Base-by-base conservation (phyloP, 2,113 vertebrate genomes). In the Fukomys damarensis region DNA sequence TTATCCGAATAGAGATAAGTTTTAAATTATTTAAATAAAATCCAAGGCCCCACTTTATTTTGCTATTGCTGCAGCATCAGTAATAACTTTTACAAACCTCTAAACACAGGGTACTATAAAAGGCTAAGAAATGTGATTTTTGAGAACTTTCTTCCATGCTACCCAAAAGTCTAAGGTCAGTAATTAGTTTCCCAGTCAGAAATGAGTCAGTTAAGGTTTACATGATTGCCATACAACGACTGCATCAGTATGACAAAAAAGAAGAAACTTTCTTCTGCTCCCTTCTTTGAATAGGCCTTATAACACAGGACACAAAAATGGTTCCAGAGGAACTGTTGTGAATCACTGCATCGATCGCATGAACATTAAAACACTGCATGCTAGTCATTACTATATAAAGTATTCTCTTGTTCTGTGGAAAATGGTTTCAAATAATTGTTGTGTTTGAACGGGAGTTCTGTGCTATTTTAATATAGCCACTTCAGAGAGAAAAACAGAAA, bases 201-300 rank as follows among this genome's bases (percentile, higher is more conserved):
- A 89, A 22, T 76, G 72, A 95, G 92, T 77, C 56, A 72, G 43
- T 46, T 56, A 58, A n/a, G 58, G n/a, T 82, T 92, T 68, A 43
- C 7, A 68, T 22, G 49, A 63, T 86, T 89, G 95, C 97, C 97
- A 95, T 95, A 61, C 92, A 95, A 95, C 96, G 93, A 93, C 46
- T 98, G 96, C 97, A 82, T 72, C 94, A 63, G 89, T 63, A 79
- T 93, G 96, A 97, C 92, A 95, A 97, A 95, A 98, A 98, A 96
- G 88, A 96, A 5, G 88, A 96, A 5, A 96, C 95, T 96, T 97
- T 96, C 58, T 72, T 89, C 49, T 58, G 59, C 14, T 84, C 38
- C 90, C 95, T 90, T 58, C 96, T 96, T 96, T 30, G 76, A 97
- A 93, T 86, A 97, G 92, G 76, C 76, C 94, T 97, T 97, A 79